Evolutionary conservation across 2,888 invertebrate genomes (phyloP).

Genomic region (Cataglyphis albicans): DNA sequence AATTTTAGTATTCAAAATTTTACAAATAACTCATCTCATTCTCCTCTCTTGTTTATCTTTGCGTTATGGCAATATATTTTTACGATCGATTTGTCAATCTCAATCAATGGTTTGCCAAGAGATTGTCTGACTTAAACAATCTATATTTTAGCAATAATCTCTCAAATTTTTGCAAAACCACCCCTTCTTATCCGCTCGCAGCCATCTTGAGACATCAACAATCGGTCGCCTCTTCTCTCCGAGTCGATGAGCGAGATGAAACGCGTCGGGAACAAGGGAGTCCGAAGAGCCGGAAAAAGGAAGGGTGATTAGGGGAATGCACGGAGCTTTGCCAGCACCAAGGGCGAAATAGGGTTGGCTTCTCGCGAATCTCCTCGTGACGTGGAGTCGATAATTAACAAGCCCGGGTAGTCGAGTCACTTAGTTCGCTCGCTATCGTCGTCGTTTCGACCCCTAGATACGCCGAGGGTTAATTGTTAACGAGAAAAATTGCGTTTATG

Average conservation of each 20-base stretch:
- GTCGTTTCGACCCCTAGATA: constrained; percentile 62
- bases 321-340: constrained; percentile 65
- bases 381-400: constrained; percentile 85
- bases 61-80: too few relatives aligned
- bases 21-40: too few relatives aligned
- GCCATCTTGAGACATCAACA: constrained; percentile 55
- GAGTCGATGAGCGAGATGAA: constrained; percentile 74
- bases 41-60: too few relatives aligned
- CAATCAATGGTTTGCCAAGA: neutral
- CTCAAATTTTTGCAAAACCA: constrained; percentile 8
- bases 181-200: neutral
- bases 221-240: constrained; percentile 41
- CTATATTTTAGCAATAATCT: neutral
- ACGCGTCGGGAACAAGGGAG: constrained; percentile 82
- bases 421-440: constrained; percentile 67
- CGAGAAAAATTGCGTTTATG: constrained; percentile 80
- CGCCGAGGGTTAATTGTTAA: constrained; percentile 77
- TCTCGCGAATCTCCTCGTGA: constrained; percentile 61
- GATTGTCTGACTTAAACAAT: neutral
- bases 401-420: constrained; percentile 77
- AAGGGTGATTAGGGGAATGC: constrained; percentile 81
- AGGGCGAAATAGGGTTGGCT: constrained; percentile 38
- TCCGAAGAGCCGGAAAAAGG: constrained; percentile 75
- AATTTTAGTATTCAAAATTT: too few relatives aligned
- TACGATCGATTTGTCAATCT: neutral